Base-by-base conservation (phyloP, 1,140 invertebrate genomes). In the Drosophila athabasca region DNA sequence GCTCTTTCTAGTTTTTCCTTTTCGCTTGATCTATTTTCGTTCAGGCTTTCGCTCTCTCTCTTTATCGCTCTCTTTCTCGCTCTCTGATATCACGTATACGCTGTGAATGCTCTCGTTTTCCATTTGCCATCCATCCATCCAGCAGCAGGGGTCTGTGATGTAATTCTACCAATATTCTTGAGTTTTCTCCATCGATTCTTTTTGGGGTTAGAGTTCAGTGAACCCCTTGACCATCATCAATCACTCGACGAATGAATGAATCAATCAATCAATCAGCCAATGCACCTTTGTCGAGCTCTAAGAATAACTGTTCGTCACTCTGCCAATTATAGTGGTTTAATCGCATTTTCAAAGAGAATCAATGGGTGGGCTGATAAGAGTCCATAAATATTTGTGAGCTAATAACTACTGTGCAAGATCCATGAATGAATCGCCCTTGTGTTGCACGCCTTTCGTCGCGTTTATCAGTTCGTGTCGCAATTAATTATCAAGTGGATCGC, bases 11-110 rank as follows among this genome's bases (percentile, higher is more conserved):
- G 59, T 35, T 67, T 76, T 79, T 69, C 54, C 58, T 64, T 72
- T 78, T 82, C 64, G 84, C 83, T 79, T 76, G 83, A 87, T 88
- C 83, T 87, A 87, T 87, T 87, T 87, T 87, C 71, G 49, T 76
- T 74, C 48, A 62, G 55, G 44, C 55, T 19, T 59, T 58, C 44
- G 19, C 22, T 49, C 24, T 53, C 29, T 35, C 19, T 15, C 44
- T 35, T 3, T 15, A 8, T n/a, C 44, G 6, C 17, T 39, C 39
- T 3, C 17, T 29, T 26, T 52, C 13, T 11, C 9, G 41, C 29
- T 26, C 43, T 26, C 61, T 57, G 52, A 57, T 43, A 68, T 76
- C 46, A 60, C 80, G 81, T 85, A 85, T 84, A 76, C 76, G 71
- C 67, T 79, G 39, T 66, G 79, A 65, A 50, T 66, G 66, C 70